phyloP scores from a whole-genome alignment of 1,140 invertebrate genomes.

The Lepidostoma basale region DNA sequence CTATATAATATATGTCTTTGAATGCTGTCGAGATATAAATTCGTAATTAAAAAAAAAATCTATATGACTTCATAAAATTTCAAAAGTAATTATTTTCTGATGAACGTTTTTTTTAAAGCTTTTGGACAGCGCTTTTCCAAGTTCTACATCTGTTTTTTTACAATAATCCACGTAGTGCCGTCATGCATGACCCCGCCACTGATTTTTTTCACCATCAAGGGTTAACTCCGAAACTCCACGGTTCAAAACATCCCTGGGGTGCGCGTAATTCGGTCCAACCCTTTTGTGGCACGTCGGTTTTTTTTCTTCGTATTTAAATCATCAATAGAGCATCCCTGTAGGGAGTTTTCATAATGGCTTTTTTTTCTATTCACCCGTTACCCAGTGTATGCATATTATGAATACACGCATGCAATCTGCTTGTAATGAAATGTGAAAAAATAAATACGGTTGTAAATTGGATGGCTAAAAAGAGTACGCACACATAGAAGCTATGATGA shows the following conservation, averaged over 20 bases:
- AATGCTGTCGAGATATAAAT: no score
- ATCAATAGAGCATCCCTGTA: constrained; percentile 31
- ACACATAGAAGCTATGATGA: no score
- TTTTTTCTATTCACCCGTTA: constrained; percentile 25
- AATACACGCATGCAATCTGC: constrained; percentile 16
- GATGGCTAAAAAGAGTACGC: no score
- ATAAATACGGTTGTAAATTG: no score
- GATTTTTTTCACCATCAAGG: constrained; percentile 11
- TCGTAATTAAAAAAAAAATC: no score
- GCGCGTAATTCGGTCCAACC: constrained; percentile 41
- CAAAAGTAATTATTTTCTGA: no score
- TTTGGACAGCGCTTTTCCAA: no score
- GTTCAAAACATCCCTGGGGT: constrained; percentile 26
- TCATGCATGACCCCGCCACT: constrained; percentile 20
- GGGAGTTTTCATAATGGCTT: constrained; percentile 30
- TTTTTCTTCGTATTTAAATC: constrained; percentile 37
- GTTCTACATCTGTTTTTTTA: no score
- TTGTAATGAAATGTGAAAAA: not conserved
- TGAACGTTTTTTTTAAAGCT: no score
- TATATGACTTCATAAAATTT: no score
- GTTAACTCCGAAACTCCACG: constrained; percentile 5
- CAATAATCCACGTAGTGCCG: no score
- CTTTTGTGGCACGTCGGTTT: constrained; percentile 40
- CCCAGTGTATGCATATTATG: constrained; percentile 10
- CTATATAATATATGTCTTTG: no score